Conservation (phyloP, 1,140 invertebrate species). For the Chymomyza costata region DNA sequence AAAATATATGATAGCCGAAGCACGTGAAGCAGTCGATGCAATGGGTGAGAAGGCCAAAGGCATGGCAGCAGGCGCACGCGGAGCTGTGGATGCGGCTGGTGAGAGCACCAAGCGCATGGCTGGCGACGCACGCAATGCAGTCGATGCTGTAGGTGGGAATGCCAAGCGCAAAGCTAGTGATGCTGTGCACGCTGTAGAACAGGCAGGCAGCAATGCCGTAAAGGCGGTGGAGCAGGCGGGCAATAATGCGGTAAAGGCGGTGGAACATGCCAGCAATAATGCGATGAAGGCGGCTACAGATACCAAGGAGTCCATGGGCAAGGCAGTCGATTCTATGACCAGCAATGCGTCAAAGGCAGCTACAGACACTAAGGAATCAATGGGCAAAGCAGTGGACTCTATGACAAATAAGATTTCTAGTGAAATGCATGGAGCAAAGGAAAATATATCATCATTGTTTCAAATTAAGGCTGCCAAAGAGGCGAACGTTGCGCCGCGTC, state of each 20-base stretch:
- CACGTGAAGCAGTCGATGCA: constrained; percentile 30
- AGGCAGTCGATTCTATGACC: constrained; percentile 27
- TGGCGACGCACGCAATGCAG: constrained; percentile 47
- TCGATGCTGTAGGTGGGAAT: constrained; percentile 54
- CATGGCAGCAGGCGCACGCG: constrained; percentile 50
- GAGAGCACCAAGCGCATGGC: constrained; percentile 42
- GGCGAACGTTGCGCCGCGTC: constrained; percentile 17
- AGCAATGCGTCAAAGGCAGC: constrained; percentile 51
- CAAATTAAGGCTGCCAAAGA: constrained; percentile 59
- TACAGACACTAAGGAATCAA: constrained; percentile 48
- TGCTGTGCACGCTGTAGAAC: constrained; percentile 48
- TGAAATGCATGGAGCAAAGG: constrained; percentile 59
- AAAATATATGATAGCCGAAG: constrained; percentile 13
- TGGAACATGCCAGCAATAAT: constrained; percentile 26
- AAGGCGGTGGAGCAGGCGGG: constrained; percentile 16
- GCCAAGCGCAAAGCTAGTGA: constrained; percentile 52
- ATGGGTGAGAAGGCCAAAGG: constrained; percentile 34
- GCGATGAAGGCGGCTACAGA: constrained; percentile 42
- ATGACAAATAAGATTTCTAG: constrained; percentile 57
- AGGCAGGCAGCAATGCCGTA: constrained; percentile 36
- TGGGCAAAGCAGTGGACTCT: constrained; percentile 57
- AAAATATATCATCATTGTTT: constrained; percentile 61
- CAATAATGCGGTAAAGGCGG: constrained; percentile 38
- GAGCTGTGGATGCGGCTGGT: constrained; percentile 50
- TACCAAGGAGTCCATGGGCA: constrained; percentile 43